Conservation (phyloP, 1,140 invertebrate species). For the Drosophila bipectinata region DNA sequence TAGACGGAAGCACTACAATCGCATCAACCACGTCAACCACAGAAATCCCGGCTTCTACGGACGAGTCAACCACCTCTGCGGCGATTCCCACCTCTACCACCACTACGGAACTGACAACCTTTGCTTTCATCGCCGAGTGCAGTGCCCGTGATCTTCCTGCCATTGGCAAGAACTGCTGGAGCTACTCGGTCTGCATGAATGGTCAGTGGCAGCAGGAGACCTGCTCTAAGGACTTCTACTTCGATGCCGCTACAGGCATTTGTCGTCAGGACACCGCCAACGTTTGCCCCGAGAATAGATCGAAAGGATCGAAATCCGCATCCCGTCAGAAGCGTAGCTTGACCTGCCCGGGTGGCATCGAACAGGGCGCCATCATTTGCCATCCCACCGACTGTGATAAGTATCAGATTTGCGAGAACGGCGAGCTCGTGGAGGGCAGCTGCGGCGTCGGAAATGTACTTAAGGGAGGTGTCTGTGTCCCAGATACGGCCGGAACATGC, state of each 20-base stretch:
- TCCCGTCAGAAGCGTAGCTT: slow-evolving; percentile 40
- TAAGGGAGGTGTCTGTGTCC: slow-evolving; percentile 49
- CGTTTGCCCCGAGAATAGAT: slow-evolving; percentile 49
- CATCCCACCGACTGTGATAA: slow-evolving; percentile 68
- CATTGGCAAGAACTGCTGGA: slow-evolving; percentile 40
- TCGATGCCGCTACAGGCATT: slow-evolving; percentile 28
- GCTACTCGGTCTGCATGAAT: slow-evolving; percentile 45
- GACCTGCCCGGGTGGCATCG: slow-evolving; percentile 41
- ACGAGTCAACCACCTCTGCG: no score
- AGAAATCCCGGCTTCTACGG: neutral
- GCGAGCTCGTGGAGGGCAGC: slow-evolving; percentile 43
- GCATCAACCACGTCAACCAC: neutral
- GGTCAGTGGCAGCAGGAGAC: slow-evolving; percentile 46
- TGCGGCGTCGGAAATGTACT: slow-evolving; percentile 67
- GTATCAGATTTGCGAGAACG: slow-evolving; percentile 61
- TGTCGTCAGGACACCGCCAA: slow-evolving; percentile 35
- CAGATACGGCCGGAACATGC: slow-evolving; percentile 50
- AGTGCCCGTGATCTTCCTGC: slow-evolving; percentile 15
- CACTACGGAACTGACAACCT: neutral
- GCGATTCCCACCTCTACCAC: neutral
- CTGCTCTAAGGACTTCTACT: slow-evolving; percentile 41
- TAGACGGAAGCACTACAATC: neutral
- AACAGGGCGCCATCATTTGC: slow-evolving; percentile 41
- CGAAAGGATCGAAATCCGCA: neutral
- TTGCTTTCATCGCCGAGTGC: slow-evolving; percentile 7